Percentiles rank a stretch among this genome's conserved stretches.
Conservation (phyloP, 2,797 vertebrate genomes). For the Galaxias olidus region DNA sequence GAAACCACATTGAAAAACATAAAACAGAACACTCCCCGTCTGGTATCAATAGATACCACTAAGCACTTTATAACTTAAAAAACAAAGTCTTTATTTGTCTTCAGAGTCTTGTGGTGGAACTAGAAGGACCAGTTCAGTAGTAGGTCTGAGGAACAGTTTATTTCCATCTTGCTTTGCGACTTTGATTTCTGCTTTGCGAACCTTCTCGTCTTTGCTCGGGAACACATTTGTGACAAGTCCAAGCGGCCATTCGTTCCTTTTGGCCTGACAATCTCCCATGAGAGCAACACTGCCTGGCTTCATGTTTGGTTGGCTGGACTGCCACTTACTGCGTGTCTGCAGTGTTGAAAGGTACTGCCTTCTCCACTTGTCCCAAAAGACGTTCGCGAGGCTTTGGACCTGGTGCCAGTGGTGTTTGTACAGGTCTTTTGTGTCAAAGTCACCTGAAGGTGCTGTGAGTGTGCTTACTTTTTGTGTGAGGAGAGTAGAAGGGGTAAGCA, state of each 20-base stretch:
- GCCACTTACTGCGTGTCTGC: not conserved
- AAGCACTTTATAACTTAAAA: too few species aligned
- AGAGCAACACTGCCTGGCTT: not conserved
- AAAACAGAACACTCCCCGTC: too few species aligned
- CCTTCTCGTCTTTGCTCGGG: not conserved
- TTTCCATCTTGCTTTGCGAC: too few species aligned
- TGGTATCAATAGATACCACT: too few species aligned
- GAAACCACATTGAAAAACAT: too few species aligned
- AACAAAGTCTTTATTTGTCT: too few species aligned
- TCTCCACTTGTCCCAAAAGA: not conserved
- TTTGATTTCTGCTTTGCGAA: not conserved
- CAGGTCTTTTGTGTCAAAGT: not conserved
- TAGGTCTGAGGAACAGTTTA: too few species aligned
- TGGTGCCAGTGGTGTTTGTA: not conserved
- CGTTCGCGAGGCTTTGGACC: not conserved
- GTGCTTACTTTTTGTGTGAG: not conserved
- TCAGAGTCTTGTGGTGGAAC: too few species aligned
- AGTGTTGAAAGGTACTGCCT: not conserved
- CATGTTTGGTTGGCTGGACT: not conserved
- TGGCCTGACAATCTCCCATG: not conserved
- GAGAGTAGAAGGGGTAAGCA: conserved; percentile 1
- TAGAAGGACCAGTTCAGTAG: too few species aligned
- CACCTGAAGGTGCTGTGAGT: too few species aligned
- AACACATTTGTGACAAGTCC: not conserved
- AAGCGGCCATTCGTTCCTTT: not conserved